Evolutionary conservation across 2,888 invertebrate genomes (phyloP), one percentile per base, ranked within the genome.

Genomic region (Chaitophorus viminalis): DNA sequence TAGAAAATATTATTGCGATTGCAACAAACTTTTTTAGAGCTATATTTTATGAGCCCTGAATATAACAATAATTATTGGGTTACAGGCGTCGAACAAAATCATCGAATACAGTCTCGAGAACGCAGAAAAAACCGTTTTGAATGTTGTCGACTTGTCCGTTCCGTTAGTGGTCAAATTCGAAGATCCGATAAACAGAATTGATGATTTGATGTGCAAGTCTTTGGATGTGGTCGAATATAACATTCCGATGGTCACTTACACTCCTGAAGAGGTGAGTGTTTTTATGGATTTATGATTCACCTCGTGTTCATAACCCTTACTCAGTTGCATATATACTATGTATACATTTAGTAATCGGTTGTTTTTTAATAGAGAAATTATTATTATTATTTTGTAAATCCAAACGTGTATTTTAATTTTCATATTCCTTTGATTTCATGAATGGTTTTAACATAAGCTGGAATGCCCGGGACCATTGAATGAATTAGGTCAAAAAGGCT

Each of bases 191-290:
- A 93, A 93, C 54, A 94, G 94, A 88, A 93, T 96, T 70, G 96
- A 96, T 92, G 93, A 93, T 89, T 93, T 96, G 89, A 94, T 97
- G 89, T 97, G 96, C 92, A 95, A 94, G 91, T 96, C 96, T 88
- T 93, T 98, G 89, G 96, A 97, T 90, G 93, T 95, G 70, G 94
- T 97, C n/a, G 97, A 97, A 91, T 94, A 95, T 90, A 94, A 94
- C 89, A 95, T 96, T 79, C 97, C 97, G 0, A 94, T 95, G 1
- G 95, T 97, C 89, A 94, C 95, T 91, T 92, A 97, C 90, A 96
- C 97, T 9, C 96, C 97, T 17, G 94, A 97, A 92, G 94, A 95
- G 93, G 97, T 97, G 93, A 94, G 93, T 85, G 18, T 18, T 75
- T 77, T 72, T 29, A 25, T 70, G 8, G 17, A 70, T 70, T 31